Base-by-base conservation (phyloP, 2,113 vertebrate species). In the Hemicordylus capensis region DNA sequence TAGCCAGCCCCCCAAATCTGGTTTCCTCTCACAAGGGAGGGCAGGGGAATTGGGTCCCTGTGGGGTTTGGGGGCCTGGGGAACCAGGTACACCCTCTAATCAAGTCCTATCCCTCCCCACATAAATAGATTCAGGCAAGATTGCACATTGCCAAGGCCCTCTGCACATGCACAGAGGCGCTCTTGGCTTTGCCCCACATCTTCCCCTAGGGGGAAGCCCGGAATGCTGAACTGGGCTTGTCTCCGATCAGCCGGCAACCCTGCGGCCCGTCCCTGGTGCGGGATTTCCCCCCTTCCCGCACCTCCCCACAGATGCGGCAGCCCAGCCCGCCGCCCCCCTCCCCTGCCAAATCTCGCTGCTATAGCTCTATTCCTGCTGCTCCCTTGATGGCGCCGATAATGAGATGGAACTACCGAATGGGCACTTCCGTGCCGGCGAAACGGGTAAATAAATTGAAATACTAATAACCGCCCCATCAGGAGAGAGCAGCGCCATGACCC, bases 371-470 rank as follows among this genome's bases (percentile, higher is more conserved):
- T 73, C 87, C 90, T 66, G 90, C 85, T 87, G 87, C 82, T 90
- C 81, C 83, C 82, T 74, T 58, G 87, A 85, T 89, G 75, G 85
- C 76, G 70, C 80, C 34, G 46, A 81, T 73, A 89, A 87, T 81
- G 89, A 92, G 82, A 87, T 83, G 75, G 78, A 83, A 85, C 85
- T 76, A 80, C 82, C 83, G 63, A 86, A 88, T 87, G 91, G 87
- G 89, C 79, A 87, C 86, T 83, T 80, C 67, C 67, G 80, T 83
- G 44, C 70, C 58, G 51, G 85, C 79, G 80, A 83, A 92, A 89
- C 78, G 85, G 86, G 87, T 87, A 87, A 90, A 92, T 92, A 89
- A 83, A 88, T 89, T 80, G 89, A 83, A 89, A 85, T 89, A 73
- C 85, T 88, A 87, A 87, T 87, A 85, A 88, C 61, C 42, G 75